Evolutionary conservation across 1,140 invertebrate species (phyloP).

Genomic region (Hyposmocoma kahamanoa): DNA sequence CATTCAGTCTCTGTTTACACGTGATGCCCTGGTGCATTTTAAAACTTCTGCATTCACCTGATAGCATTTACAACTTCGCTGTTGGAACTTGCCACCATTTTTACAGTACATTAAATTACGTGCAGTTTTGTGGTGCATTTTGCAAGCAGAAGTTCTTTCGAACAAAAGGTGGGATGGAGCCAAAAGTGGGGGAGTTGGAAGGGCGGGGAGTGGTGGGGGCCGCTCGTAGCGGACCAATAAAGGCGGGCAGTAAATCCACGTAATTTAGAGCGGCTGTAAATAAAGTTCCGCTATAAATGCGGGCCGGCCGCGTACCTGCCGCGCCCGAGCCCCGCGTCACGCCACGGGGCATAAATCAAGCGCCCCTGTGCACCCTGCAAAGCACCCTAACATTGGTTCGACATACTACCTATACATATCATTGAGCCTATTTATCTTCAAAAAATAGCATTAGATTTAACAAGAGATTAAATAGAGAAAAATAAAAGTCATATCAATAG

Average conservation of each 20-base stretch:
- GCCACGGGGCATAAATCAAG: slow-evolving; percentile 53
- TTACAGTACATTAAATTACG: slow-evolving; percentile 29
- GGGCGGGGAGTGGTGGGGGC: slow-evolving; percentile 34
- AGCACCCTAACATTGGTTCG: too few species aligned
- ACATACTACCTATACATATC: too few species aligned
- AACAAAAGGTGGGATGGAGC: slow-evolving; percentile 26
- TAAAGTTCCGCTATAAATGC: slow-evolving; percentile 69
- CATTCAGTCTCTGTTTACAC: too few species aligned
- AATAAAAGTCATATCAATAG: too few species aligned
- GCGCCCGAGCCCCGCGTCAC: slow-evolving; percentile 27
- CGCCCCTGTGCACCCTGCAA: slow-evolving; percentile 38
- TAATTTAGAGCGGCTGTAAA: slow-evolving; percentile 70
- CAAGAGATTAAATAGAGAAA: too few species aligned
- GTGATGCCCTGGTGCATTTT: too few species aligned
- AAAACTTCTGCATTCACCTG: slow-evolving; percentile 21
- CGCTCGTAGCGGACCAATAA: slow-evolving; percentile 61
- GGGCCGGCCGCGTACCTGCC: slow-evolving; percentile 38
- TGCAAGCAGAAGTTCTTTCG: slow-evolving; percentile 26
- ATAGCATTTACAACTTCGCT: slow-evolving; percentile 19
- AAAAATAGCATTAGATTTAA: too few species aligned
- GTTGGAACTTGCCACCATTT: slow-evolving; percentile 22
- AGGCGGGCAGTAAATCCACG: slow-evolving; percentile 67
- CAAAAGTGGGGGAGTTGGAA: slow-evolving; percentile 32
- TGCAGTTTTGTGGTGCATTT: slow-evolving; percentile 39
- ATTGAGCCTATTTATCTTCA: too few species aligned